Conservation (phyloP, 2,888 invertebrate genomes). For the Drosophila limbata region DNA sequence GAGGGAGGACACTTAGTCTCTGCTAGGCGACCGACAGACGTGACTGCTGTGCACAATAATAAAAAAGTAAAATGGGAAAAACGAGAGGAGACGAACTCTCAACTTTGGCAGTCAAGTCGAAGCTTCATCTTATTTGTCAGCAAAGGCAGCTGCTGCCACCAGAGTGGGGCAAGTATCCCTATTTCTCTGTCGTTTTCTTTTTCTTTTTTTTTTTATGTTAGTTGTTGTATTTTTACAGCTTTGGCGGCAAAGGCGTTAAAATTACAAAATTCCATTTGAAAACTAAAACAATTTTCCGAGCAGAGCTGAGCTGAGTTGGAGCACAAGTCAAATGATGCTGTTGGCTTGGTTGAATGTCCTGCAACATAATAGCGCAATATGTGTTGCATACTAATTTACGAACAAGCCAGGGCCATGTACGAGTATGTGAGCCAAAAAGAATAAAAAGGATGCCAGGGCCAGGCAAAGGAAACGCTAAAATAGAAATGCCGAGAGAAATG, state of each 20-base stretch:
- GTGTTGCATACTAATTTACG: constrained; percentile 79
- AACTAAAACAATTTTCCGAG: constrained; percentile 79
- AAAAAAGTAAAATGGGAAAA: constrained; percentile 1
- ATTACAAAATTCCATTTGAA: constrained; percentile 83
- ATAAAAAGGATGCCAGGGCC: constrained; percentile 76
- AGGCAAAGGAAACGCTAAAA: constrained; percentile 22
- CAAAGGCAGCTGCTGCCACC: constrained; percentile 17
- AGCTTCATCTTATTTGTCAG: constrained; percentile 67
- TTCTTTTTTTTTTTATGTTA: constrained; percentile 1
- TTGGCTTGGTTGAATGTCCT: constrained; percentile 68
- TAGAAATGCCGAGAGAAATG: constrained; percentile 28
- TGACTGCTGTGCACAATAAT: constrained; percentile 69
- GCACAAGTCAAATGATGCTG: constrained; percentile 52
- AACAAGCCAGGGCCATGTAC: constrained; percentile 21
- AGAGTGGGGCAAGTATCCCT: neutral
- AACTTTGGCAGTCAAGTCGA: constrained; percentile 54
- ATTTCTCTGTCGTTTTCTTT: neutral
- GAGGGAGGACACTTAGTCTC: constrained; percentile 62
- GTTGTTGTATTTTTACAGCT: constrained; percentile 28
- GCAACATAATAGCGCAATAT: constrained; percentile 81
- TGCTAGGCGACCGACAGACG: constrained; percentile 44
- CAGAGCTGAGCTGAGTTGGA: constrained; percentile 12
- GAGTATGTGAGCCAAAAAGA: constrained; percentile 21
- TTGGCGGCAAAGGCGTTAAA: constrained; percentile 74
- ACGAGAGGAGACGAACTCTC: constrained; percentile 15